These are phyloP conservation scores for Stegodyphus mimosarum DNA, from an alignment of 1,140 invertebrate genomes.

Conservation along the genomic window DNA sequence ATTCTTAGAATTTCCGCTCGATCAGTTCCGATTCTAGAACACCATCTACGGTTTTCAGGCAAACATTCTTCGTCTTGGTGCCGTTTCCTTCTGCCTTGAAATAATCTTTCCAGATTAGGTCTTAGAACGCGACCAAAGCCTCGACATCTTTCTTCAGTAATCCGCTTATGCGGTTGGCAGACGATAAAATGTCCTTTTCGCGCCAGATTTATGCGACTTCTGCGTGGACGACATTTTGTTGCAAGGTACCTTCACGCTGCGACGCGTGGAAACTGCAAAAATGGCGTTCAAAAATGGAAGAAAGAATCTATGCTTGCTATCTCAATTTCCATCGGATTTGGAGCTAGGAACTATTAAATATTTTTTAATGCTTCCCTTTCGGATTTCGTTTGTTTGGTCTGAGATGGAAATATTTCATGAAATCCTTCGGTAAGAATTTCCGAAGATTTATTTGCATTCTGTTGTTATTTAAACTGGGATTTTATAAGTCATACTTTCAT, in stretches of 20 bases:
- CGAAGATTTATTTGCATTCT: too few relatives aligned
- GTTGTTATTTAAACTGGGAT: too few relatives aligned
- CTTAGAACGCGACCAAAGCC: not conserved
- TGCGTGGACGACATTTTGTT: not conserved
- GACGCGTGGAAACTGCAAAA: too few relatives aligned
- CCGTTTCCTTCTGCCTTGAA: not conserved
- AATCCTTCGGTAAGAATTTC: too few relatives aligned
- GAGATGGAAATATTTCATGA: too few relatives aligned
- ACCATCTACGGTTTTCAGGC: not conserved
- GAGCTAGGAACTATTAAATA: too few relatives aligned
- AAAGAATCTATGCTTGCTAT: too few relatives aligned
- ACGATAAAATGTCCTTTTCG: constrained; percentile 1
- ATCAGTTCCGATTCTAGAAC: constrained; percentile 21
- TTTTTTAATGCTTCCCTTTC: too few relatives aligned
- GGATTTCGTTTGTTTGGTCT: too few relatives aligned
- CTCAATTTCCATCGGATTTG: too few relatives aligned
- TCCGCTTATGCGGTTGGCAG: not conserved
- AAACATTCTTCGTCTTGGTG: constrained; percentile 1
- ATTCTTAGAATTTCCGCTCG: constrained; percentile 25
- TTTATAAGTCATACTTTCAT: too few relatives aligned
- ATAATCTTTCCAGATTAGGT: not conserved
- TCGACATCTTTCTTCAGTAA: not conserved
- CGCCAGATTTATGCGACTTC: not conserved
- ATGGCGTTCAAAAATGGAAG: too few relatives aligned
- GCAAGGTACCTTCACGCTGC: not conserved